These are phyloP conservation scores for Euthynnus affinis DNA, from an alignment of 2,797 vertebrate species.

Conservation along the genomic window DNA sequence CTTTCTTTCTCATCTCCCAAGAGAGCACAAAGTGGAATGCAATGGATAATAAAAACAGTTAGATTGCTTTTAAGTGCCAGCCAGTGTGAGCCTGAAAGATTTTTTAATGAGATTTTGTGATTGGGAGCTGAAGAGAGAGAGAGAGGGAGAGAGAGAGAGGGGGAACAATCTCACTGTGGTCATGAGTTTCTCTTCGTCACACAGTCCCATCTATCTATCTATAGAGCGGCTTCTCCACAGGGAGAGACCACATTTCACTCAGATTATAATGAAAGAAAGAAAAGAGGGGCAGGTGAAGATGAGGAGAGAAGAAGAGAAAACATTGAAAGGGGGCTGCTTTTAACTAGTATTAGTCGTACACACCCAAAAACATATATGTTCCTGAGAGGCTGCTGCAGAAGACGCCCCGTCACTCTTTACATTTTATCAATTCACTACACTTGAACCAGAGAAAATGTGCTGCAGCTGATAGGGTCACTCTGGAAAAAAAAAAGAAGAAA, in stretches of 20 bases:
- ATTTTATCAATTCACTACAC: conserved; percentile 32
- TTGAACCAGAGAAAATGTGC: conserved; percentile 42
- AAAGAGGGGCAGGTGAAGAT: conserved; percentile 1
- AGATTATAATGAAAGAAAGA: conserved; percentile 29
- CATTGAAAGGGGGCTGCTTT: conserved; percentile 13
- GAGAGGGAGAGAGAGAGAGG: not conserved
- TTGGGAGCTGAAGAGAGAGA: conserved; percentile 23
- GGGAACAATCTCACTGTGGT: conserved; percentile 16
- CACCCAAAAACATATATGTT: not conserved
- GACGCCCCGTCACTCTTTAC: not conserved
- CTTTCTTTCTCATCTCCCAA: conserved; percentile 59
- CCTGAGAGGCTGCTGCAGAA: not conserved
- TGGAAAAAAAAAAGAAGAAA: no score
- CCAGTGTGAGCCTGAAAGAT: conserved; percentile 38
- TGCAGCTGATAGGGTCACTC: conserved; percentile 28
- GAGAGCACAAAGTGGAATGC: conserved; percentile 68
- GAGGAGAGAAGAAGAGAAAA: conserved; percentile 9
- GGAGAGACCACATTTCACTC: conserved; percentile 29
- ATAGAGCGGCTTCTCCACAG: conserved; percentile 34
- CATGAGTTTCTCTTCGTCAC: conserved; percentile 20
- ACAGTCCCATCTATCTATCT: conserved; percentile 29
- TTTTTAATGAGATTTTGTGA: conserved; percentile 71
- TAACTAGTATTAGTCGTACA: not conserved
- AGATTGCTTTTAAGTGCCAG: conserved; percentile 56
- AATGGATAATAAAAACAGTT: conserved; percentile 66